phyloP scores from a whole-genome alignment of 2,113 vertebrate species.

The Cardinalis cardinalis region DNA sequence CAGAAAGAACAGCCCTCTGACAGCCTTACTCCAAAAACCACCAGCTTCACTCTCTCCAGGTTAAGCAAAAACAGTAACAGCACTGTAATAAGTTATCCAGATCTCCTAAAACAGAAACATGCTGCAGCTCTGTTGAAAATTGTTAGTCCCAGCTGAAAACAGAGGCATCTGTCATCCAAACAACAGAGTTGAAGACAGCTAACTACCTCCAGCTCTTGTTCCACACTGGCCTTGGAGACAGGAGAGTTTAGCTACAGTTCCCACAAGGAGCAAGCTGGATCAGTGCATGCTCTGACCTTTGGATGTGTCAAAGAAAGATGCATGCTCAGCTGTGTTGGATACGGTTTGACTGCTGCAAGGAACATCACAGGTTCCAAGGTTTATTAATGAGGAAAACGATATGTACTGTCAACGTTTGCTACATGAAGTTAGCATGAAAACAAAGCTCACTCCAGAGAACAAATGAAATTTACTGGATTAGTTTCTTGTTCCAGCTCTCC shows the following conservation, averaged over 20 bases:
- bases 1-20: neutral
- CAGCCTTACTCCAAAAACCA: neutral
- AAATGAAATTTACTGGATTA: slow-evolving; percentile 35
- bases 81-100: neutral
- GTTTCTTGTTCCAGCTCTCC: slow-evolving; percentile 25
- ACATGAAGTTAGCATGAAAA: slow-evolving; percentile 36
- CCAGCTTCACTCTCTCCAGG: neutral
- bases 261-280: neutral
- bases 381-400: slow-evolving; percentile 50
- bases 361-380: slow-evolving; percentile 15
- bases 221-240: neutral
- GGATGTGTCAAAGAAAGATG: slow-evolving; percentile 4
- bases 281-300: neutral
- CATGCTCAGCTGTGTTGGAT: neutral
- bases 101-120: neutral
- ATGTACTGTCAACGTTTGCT: neutral
- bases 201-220: slow-evolving; percentile 1
- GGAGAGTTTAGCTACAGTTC: neutral
- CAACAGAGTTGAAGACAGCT: neutral
- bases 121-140: neutral
- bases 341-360: neutral
- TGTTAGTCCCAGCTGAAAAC: neutral
- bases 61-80: neutral
- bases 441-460: slow-evolving; percentile 28
- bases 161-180: neutral